Percentiles rank a stretch among this genome's conserved stretches.
These are phyloP conservation scores for Fukomys damarensis DNA, from an alignment of 2,113 vertebrate genomes.

Conservation along the genomic window DNA sequence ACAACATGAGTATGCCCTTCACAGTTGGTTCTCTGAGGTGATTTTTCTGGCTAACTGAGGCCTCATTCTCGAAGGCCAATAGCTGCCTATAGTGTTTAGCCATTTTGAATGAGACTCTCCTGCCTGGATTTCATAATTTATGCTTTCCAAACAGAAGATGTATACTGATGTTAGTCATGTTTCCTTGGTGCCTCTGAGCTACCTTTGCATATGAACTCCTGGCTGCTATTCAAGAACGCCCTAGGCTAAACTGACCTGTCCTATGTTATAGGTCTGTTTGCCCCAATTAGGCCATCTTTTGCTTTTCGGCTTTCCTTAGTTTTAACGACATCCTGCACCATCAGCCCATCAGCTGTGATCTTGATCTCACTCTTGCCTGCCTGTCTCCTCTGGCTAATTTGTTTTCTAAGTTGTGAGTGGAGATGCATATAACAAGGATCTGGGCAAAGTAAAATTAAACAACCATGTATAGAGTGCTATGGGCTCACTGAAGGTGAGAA, in stretches of 20 bases:
- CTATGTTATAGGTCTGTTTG: background rate
- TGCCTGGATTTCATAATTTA: background rate
- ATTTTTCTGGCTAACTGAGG: background rate
- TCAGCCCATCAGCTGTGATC: accelerated
- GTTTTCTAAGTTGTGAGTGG: background rate
- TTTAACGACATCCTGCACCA: background rate
- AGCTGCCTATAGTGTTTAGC: background rate
- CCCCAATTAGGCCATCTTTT: background rate
- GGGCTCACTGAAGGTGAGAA: background rate
- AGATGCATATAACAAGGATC: background rate
- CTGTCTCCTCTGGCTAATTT: background rate
- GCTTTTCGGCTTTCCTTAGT: background rate
- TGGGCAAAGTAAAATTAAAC: background rate
- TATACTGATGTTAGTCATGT: background rate
- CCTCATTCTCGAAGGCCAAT: background rate
- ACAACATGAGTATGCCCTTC: too few relatives aligned
- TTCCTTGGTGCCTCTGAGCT: background rate
- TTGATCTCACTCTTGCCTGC: accelerated
- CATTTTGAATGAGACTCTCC: background rate
- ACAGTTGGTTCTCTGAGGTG: accelerated
- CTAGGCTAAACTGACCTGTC: background rate
- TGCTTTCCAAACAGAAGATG: background rate
- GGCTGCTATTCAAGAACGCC: background rate
- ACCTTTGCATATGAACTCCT: background rate
- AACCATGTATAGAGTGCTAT: too few relatives aligned